Base-by-base conservation (phyloP, 2,113 vertebrate genomes). In the Rana temporaria region DNA sequence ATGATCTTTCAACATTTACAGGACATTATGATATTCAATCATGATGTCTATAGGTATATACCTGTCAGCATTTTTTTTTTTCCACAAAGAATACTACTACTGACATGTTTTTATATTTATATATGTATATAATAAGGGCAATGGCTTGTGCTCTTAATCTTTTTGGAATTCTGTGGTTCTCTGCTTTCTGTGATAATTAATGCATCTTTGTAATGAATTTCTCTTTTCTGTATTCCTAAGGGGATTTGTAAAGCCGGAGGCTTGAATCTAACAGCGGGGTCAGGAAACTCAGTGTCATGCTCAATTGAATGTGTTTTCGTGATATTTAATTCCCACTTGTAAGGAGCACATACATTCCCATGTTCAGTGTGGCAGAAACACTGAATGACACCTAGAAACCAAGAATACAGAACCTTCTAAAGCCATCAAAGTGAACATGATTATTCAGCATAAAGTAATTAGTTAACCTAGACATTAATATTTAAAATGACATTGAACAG, bases 231-330 rank as follows among this genome's bases (percentile, higher is more conserved):
- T 80, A 76, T 76, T 68, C 62, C 53, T 75, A 48, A 59, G 63
- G 52, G 81, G 53, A 42, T 55, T 60, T 68, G 81, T 68, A 57
- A 60, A 76, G 81, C 81, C 81, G 60, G 53, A 55, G 81, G 81
- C 81, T 52, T 38, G 26, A 38, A 83, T 76, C 81, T 83, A 73
- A 83, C 81, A 83, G 81, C 71, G 22, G 81, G 81, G 81, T 83
- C 81, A 76, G n/a, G 57, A 57, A 80, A 62, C 55, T 67, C 56
- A 52, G 66, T 32, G 72, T 42, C 71, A 60, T 56, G 71, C 63
- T 68, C 42, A 34, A 67, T 57, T 67, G 48, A 59, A 68, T 75
- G 34, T 60, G 65, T 59, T 81, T 80, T 57, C 67, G 15, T 64
- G 74, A 83, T 59, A 17, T 76, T 67, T 68, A 83, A 83, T 76